Percentiles rank a stretch among this genome's conserved stretches.
Evolutionary conservation across 1,140 invertebrate genomes (phyloP).

Genomic region (Drosophila aff.): DNA sequence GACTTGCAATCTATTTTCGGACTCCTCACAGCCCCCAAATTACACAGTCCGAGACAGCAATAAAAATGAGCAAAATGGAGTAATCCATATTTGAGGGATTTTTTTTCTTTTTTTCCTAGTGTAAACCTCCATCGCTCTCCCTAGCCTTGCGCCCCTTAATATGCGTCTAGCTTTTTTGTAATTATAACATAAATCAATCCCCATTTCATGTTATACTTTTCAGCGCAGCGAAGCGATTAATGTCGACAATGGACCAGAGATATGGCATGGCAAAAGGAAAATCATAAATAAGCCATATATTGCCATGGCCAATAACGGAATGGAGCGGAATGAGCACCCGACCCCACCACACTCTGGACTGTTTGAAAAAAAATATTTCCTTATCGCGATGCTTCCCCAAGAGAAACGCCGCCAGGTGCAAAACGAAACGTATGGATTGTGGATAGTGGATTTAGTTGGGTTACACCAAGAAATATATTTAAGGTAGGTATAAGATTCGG

Average conservation of each 20-base stretch:
- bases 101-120: background rate
- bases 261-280: constrained; percentile 81
- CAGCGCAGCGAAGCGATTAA: constrained; percentile 75
- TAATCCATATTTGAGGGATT: background rate
- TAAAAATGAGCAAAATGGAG: background rate
- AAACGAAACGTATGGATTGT: constrained; percentile 36
- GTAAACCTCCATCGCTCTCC: background rate
- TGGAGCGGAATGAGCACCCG: constrained; percentile 41
- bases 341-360: constrained; percentile 23
- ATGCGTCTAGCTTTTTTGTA: constrained; percentile 51
- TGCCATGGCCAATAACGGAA: constrained; percentile 76
- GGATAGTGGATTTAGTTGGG: constrained; percentile 19
- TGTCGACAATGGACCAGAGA: constrained; percentile 75
- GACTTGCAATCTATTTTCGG: constrained; percentile 53
- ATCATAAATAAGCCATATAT: constrained; percentile 79
- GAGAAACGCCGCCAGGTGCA: constrained; percentile 62
- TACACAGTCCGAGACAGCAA: constrained; percentile 46
- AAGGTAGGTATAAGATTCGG: background rate
- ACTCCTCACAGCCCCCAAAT: constrained; percentile 20
- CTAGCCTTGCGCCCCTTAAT: background rate
- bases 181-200: constrained; percentile 84
- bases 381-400: constrained; percentile 74
- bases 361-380: constrained; percentile 78
- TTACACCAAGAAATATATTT: background rate
- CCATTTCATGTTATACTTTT: constrained; percentile 78